Conservation (phyloP, 2,113 vertebrate species). For the Globicephala melas region DNA sequence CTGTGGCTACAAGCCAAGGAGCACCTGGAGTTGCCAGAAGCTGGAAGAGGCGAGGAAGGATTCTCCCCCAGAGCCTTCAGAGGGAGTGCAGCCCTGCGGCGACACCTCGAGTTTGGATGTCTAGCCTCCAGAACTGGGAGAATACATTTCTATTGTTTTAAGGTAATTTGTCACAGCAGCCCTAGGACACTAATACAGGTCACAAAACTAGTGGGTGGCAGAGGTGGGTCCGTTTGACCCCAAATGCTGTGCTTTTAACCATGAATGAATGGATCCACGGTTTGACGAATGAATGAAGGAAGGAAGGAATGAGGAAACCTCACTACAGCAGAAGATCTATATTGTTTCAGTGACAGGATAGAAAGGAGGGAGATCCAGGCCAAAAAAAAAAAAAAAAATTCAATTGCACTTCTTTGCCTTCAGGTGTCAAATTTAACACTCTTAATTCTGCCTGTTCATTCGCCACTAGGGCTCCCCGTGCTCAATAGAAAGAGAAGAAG, state of each 20-base stretch:
- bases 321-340: not conserved
- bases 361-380: not conserved
- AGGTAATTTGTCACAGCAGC: not conserved
- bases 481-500: not conserved
- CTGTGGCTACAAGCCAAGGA: not conserved
- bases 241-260: not conserved
- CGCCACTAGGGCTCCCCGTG: not conserved
- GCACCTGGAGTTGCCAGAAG: not conserved
- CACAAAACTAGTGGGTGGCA: not conserved
- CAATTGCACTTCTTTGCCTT: not conserved
- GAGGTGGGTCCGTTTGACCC: not conserved
- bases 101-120: not conserved
- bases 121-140: not conserved
- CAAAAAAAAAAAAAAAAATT: not conserved
- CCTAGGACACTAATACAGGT: not conserved
- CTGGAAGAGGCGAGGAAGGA: not conserved
- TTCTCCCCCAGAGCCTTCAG: not conserved
- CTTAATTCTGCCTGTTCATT: not conserved
- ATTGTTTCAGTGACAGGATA: not conserved
- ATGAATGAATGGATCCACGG: not conserved
- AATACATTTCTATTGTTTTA: not conserved
- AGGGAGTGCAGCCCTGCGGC: fast-evolving
- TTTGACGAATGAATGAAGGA: not conserved
- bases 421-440: not conserved
- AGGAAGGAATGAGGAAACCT: not conserved